phyloP scores from a whole-genome alignment of 2,888 invertebrate species.

The Cyaniris semiargus region DNA sequence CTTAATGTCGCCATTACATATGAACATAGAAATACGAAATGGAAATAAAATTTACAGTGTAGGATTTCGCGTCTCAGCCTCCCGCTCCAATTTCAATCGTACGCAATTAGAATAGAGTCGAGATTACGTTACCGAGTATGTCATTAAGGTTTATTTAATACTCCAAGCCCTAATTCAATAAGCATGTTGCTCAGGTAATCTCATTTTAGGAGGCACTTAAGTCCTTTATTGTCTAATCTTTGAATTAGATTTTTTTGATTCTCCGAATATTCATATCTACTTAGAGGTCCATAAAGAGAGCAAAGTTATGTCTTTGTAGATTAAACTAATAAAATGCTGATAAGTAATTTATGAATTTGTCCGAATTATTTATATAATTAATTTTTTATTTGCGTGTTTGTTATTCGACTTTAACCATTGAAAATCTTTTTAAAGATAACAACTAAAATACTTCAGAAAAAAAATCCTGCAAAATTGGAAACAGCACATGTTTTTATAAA shows the following conservation, averaged over 20 bases:
- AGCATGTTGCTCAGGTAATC: background rate
- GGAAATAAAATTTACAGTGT: background rate
- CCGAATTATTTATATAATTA: no score
- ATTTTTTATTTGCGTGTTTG: no score
- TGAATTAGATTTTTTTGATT: background rate
- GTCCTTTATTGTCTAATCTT: background rate
- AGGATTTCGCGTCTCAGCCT: background rate
- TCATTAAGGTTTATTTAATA: conserved; percentile 21
- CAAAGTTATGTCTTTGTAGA: background rate
- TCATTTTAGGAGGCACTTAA: conserved; percentile 11
- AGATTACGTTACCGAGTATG: background rate
- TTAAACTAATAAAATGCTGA: background rate
- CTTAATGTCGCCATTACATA: background rate
- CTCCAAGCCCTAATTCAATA: background rate
- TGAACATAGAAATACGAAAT: background rate
- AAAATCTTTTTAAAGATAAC: no score
- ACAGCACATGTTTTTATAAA: no score
- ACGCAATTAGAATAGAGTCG: background rate
- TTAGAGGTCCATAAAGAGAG: background rate
- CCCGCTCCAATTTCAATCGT: background rate
- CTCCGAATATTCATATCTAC: background rate
- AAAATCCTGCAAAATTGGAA: no score
- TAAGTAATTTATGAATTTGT: no score
- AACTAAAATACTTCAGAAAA: no score
- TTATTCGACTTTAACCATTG: no score